Conservation (phyloP, 2,113 vertebrate species). For the Mus musculus region DNA sequence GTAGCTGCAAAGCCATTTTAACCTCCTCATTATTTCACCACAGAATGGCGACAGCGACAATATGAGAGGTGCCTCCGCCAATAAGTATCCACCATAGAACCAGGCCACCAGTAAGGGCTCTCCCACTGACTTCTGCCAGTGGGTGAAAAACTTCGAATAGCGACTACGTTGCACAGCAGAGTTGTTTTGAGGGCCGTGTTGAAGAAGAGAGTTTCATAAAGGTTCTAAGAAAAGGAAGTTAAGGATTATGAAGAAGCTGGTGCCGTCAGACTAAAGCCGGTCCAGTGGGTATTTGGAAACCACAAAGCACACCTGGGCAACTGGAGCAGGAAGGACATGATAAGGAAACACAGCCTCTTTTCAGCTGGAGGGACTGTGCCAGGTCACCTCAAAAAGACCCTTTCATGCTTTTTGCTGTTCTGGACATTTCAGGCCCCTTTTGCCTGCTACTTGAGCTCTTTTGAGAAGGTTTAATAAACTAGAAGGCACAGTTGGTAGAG, state of each 20-base stretch:
- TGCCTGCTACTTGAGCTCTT: slow-evolving; percentile 17
- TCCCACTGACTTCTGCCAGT: not conserved
- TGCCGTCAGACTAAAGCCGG: slow-evolving; percentile 69
- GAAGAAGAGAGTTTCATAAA: slow-evolving; percentile 25
- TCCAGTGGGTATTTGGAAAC: slow-evolving; percentile 63
- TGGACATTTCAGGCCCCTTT: not conserved
- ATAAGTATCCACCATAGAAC: not conserved
- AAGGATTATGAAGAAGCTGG: slow-evolving; percentile 62
- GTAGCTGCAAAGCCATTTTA: too few relatives aligned
- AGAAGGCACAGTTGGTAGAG: not conserved
- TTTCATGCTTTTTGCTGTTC: not conserved
- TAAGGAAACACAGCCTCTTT: slow-evolving; percentile 42
- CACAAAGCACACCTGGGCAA: not conserved
- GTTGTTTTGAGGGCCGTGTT: not conserved
- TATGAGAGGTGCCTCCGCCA: not conserved
- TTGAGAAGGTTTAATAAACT: not conserved
- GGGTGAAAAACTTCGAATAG: slow-evolving; percentile 22
- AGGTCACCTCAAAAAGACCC: not conserved
- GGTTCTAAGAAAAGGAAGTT: slow-evolving; percentile 39
- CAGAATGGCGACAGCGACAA: not conserved
- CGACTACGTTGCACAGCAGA: slow-evolving; percentile 5
- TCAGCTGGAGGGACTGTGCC: not conserved
- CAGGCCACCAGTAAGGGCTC: not conserved
- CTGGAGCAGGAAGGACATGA: slow-evolving; percentile 19
- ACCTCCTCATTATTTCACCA: not conserved